A percentile compares a stretch with the other conserved stretches of the same genome.
phyloP scores from a whole-genome alignment of 2,797 vertebrate species.

The Craterocephalus amniculus region DNA sequence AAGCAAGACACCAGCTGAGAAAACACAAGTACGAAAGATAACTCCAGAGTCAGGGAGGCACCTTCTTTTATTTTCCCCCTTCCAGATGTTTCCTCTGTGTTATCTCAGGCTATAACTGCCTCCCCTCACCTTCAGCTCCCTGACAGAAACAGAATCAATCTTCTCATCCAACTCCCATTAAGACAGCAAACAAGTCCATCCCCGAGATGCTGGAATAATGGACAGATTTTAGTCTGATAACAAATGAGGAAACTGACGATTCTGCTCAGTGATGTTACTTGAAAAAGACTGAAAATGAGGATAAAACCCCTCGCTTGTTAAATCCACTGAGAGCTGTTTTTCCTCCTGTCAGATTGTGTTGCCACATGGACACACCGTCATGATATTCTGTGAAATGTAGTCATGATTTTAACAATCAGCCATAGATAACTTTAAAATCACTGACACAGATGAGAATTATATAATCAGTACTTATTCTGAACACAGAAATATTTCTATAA shows the following conservation, averaged over 20 bases:
- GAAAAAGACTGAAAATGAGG: background rate
- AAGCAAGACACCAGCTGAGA: background rate
- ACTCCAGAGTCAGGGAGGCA: background rate
- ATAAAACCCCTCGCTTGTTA: background rate
- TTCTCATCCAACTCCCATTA: slow-evolving; percentile 6
- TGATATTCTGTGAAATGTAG: background rate
- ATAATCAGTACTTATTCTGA: slow-evolving; percentile 40
- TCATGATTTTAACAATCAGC: too few species aligned
- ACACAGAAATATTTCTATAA: slow-evolving; percentile 43
- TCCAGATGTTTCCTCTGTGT: background rate
- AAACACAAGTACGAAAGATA: background rate
- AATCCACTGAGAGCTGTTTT: background rate
- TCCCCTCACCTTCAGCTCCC: background rate
- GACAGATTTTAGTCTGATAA: slow-evolving; percentile 6
- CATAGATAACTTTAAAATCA: slow-evolving; percentile 6
- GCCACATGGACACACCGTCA: background rate
- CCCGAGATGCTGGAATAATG: background rate
- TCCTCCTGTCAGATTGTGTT: background rate
- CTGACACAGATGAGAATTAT: slow-evolving; percentile 30
- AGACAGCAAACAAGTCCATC: background rate
- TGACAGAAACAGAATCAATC: background rate
- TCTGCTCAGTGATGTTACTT: background rate
- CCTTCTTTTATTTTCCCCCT: background rate
- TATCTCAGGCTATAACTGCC: background rate
- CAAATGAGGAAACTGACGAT: background rate